A percentile compares a stretch with the other conserved stretches of the same genome.
These are phyloP conservation scores for Copsychus sechellarum DNA, from an alignment of 2,113 vertebrate species.

Conservation along the genomic window DNA sequence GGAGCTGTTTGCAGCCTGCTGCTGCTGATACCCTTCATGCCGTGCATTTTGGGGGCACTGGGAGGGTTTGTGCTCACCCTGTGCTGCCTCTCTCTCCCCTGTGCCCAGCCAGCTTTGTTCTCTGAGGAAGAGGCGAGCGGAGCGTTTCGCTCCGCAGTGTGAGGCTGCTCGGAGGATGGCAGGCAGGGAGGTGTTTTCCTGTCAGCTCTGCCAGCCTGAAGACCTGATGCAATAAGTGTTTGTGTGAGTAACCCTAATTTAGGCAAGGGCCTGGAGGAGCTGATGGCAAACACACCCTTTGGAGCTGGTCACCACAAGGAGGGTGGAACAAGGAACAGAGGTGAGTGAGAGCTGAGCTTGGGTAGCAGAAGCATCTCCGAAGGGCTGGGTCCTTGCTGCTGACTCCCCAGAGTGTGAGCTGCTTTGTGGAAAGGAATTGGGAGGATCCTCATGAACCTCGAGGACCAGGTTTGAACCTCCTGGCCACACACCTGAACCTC, in stretches of 20 bases:
- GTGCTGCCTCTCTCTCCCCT: neutral
- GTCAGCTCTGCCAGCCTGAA: neutral
- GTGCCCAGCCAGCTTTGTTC: neutral
- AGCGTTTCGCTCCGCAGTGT: rapidly evolving
- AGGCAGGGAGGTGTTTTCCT: neutral
- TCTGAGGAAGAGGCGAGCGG: rapidly evolving
- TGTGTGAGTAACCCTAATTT: neutral
- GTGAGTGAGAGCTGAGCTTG: neutral
- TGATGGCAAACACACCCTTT: neutral
- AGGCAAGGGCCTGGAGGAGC: neutral
- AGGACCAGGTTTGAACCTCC: neutral
- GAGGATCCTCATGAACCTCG: neutral
- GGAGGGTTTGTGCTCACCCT: neutral
- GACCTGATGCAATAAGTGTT: neutral
- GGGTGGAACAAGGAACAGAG: neutral
- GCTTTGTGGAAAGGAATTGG: neutral
- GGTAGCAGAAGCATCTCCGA: rapidly evolving
- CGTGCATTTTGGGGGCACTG: rapidly evolving
- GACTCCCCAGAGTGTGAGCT: neutral
- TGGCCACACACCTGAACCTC: neutral
- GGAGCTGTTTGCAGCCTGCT: neutral
- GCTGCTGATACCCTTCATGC: neutral
- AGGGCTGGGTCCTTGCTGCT: neutral
- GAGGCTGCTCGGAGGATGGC: neutral
- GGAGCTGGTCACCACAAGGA: neutral